phyloP scores from a whole-genome alignment of 2,797 vertebrate genomes.

The Lepidocolaptes lacrymiger region DNA sequence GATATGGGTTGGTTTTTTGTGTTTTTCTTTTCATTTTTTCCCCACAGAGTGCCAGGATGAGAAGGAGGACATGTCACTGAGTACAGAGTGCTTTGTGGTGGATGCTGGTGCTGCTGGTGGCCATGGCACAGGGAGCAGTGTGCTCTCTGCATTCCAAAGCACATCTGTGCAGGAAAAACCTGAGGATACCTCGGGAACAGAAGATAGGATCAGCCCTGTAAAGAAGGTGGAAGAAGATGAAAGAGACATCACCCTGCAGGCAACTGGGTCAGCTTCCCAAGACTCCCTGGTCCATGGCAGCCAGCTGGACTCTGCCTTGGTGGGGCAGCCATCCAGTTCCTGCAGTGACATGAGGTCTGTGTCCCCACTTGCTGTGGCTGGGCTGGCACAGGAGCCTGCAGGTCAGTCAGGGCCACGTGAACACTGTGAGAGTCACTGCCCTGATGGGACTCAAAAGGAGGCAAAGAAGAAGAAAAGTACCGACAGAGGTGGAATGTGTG shows the following conservation, averaged over 20 bases:
- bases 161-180: not conserved
- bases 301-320: not conserved
- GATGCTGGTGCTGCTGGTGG: not conserved
- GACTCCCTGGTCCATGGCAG: rapidly evolving
- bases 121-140: not conserved
- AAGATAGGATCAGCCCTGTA: not conserved
- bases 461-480: not conserved
- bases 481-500: rapidly evolving
- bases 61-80: not conserved
- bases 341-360: rapidly evolving
- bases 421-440: not conserved
- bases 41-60: not conserved
- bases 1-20: not conserved
- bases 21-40: not conserved
- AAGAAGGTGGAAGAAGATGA: not conserved
- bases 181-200: not conserved
- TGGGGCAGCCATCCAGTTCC: not conserved
- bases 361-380: not conserved
- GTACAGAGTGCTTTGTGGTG: not conserved
- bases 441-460: not conserved
- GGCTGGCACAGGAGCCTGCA: not conserved
- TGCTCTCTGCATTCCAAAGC: not conserved
- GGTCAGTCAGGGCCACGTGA: not conserved
- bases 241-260: not conserved
- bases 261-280: not conserved